These are phyloP conservation scores for Agapornis roseicollis DNA, from an alignment of 2,113 vertebrate species.

Conservation along the genomic window DNA sequence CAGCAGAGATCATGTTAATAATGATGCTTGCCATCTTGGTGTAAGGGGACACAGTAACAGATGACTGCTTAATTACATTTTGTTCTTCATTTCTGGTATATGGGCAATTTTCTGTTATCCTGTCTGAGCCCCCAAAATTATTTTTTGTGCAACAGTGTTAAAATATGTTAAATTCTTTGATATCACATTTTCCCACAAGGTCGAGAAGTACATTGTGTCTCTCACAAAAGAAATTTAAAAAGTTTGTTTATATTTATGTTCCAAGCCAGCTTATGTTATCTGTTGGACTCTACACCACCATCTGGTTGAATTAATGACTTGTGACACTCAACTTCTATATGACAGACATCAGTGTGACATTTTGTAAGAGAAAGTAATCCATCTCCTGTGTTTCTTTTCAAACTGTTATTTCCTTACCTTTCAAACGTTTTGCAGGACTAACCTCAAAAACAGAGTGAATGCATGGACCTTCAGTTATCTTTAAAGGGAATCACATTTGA, in stretches of 20 bases:
- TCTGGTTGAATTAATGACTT: conserved; percentile 52
- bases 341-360: not conserved
- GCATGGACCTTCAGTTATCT: not conserved
- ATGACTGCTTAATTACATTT: not conserved
- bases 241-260: conserved; percentile 21
- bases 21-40: not conserved
- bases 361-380: not conserved
- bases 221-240: not conserved
- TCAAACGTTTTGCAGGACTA: not conserved
- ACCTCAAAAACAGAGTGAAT: not conserved
- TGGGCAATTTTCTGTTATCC: not conserved
- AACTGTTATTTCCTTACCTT: not conserved
- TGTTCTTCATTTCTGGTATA: not conserved
- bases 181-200: not conserved
- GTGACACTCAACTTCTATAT: not conserved
- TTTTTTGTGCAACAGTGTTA: not conserved
- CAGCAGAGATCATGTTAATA: not conserved
- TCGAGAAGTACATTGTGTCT: not conserved
- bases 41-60: not conserved
- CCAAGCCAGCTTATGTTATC: not conserved
- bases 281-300: not conserved
- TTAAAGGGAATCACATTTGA: not conserved
- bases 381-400: not conserved
- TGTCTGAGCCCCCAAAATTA: not conserved
- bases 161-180: not conserved